phyloP scores from a whole-genome alignment of 2,797 vertebrate genomes.

The Remorina albescens region DNA sequence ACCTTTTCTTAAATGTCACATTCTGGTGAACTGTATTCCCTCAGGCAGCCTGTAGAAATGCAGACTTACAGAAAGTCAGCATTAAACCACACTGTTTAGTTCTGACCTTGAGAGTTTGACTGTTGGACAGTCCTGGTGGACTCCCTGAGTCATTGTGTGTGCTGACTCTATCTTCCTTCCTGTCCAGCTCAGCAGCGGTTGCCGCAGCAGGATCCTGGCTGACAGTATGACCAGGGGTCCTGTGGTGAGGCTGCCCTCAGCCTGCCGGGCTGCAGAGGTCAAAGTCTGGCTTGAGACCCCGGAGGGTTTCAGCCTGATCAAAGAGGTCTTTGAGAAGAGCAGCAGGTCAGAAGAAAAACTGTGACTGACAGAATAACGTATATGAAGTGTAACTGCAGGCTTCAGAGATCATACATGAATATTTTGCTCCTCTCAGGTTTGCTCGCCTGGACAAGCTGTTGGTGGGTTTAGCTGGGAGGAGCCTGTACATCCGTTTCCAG shows the following conservation, averaged over 20 bases:
- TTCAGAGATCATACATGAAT: neutral
- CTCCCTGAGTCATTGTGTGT: no score
- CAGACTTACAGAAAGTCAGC: no score
- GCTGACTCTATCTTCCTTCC: slow-evolving; percentile 32
- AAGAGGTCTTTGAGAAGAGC: slow-evolving; percentile 93
- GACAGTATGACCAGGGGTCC: slow-evolving; percentile 97
- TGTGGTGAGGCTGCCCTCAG: slow-evolving; percentile 92
- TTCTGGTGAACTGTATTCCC: no score
- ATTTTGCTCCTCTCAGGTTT: slow-evolving; percentile 84
- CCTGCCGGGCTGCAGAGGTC: slow-evolving; percentile 94
- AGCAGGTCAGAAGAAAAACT: slow-evolving; percentile 87
- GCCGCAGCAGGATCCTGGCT: slow-evolving; percentile 90
- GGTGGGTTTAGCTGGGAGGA: slow-evolving; percentile 90
- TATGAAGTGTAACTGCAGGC: neutral
- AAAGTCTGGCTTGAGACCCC: slow-evolving; percentile 94
- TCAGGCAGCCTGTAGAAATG: no score
- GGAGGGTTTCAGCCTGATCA: slow-evolving; percentile 89
- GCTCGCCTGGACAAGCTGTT: slow-evolving; percentile 92
- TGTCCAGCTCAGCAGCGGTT: slow-evolving; percentile 91
- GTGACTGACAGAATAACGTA: neutral
- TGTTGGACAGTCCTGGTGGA: no score
- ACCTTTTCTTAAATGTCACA: no score
- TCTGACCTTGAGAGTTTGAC: no score
- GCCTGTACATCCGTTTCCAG: slow-evolving; percentile 95
- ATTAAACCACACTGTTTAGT: no score